Conservation (phyloP, 2,113 vertebrate species). For the Zonotrichia leucophrys region DNA sequence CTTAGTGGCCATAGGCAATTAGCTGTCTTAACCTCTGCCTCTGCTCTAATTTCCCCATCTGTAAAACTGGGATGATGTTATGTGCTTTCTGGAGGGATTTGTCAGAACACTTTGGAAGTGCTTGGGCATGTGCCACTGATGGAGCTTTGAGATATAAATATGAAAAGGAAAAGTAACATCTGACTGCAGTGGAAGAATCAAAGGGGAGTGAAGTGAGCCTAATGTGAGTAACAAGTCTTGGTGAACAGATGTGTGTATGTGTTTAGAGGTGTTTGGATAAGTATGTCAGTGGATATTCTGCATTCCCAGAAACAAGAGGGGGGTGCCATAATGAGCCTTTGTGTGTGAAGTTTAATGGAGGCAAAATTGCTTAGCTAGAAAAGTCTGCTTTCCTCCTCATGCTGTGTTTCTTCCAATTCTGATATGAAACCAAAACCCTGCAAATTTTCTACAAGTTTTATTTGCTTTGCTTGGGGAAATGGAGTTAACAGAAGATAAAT, state of each 20-base stretch:
- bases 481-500: background rate
- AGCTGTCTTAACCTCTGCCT: conserved; percentile 50
- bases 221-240: background rate
- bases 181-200: background rate
- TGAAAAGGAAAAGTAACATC: conserved; percentile 16
- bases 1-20: conserved; percentile 43
- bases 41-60: conserved; percentile 54
- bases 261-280: background rate
- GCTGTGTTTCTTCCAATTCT: background rate
- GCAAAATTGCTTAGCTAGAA: background rate
- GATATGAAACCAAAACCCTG: background rate
- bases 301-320: background rate
- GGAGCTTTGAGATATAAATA: background rate
- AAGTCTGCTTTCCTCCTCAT: background rate
- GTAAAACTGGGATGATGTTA: conserved; percentile 43
- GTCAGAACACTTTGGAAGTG: background rate
- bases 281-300: background rate
- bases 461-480: background rate
- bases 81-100: conserved; percentile 25
- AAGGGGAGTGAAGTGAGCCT: background rate
- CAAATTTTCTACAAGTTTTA: background rate
- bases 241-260: background rate
- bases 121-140: conserved; percentile 13
- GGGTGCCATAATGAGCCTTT: background rate
- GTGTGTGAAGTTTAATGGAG: background rate